Conservation (phyloP, 1,140 invertebrate genomes). For the Drosophila ohnishii region DNA sequence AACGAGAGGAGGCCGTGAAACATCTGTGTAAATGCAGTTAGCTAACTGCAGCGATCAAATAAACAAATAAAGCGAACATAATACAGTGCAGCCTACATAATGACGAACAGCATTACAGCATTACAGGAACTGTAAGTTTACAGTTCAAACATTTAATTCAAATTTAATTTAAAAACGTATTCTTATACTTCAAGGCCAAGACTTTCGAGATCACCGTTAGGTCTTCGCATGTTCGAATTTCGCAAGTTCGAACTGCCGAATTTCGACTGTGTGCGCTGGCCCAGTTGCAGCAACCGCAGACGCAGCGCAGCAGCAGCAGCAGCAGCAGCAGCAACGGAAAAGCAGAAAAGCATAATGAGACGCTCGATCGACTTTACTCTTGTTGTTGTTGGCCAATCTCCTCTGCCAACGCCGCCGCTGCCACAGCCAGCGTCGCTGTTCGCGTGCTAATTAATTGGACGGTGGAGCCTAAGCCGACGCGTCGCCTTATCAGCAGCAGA, state of each 20-base stretch:
- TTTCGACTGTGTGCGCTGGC: conserved; percentile 39
- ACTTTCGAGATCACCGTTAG: neutral
- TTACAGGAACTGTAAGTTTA: neutral
- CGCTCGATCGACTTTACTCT: conserved; percentile 65
- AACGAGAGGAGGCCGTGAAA: conserved; percentile 44
- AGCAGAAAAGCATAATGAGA: conserved; percentile 18
- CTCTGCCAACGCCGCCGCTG: conserved; percentile 5
- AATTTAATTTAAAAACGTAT: neutral
- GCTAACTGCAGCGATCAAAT: conserved; percentile 34
- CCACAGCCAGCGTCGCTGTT: conserved; percentile 5
- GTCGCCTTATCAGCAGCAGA: conserved; percentile 32
- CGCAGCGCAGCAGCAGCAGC: conserved; percentile 35
- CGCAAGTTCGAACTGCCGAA: conserved; percentile 7
- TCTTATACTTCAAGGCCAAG: neutral
- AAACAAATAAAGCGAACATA: conserved; percentile 20
- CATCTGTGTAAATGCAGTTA: conserved; percentile 58
- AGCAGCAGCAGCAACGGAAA: conserved; percentile 3
- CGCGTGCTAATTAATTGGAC: conserved; percentile 27
- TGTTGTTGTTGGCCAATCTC: conserved; percentile 62
- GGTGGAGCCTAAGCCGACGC: conserved; percentile 27
- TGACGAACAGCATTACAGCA: neutral
- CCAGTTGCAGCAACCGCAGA: conserved; percentile 63
- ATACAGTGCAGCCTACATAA: conserved; percentile 6
- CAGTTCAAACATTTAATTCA: neutral
- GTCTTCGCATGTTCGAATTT: conserved; percentile 12